Conservation (phyloP, 2,113 vertebrate species). For the Spizaetus ornatus region DNA sequence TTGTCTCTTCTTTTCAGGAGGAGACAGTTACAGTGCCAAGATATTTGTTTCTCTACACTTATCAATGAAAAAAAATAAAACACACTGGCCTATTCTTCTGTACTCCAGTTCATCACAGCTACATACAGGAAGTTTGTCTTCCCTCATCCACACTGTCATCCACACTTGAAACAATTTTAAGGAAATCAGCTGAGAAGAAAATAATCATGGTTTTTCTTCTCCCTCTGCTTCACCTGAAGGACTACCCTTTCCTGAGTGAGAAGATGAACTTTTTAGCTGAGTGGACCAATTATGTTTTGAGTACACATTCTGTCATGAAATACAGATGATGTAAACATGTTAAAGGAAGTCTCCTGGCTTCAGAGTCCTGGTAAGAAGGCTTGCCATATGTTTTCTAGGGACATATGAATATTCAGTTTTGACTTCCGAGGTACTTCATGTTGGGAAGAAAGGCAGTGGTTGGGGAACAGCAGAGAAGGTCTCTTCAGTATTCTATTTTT, state of each 20-base stretch:
- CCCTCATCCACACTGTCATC: not conserved
- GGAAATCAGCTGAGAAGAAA: not conserved
- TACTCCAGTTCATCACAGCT: not conserved
- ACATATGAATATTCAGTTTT: not conserved
- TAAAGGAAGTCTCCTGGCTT: not conserved
- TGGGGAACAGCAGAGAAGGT: not conserved
- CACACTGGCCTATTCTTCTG: not conserved
- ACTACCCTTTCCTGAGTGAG: not conserved
- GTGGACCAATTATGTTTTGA: not conserved
- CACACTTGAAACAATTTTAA: not conserved
- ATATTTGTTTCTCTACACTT: not conserved
- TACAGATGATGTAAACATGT: not conserved
- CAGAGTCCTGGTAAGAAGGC: not conserved
- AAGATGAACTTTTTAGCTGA: not conserved
- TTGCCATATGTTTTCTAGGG: not conserved
- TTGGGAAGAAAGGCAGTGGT: not conserved
- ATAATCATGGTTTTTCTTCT: not conserved
- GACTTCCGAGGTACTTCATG: not conserved
- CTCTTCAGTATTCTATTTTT: not conserved
- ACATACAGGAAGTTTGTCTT: not conserved
- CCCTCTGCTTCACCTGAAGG: not conserved
- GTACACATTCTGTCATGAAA: not conserved
- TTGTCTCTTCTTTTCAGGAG: not conserved
- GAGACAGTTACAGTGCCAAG: not conserved
- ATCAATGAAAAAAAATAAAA: not conserved